Percentiles rank a stretch among this genome's conserved stretches.
Conservation (phyloP, 2,113 vertebrate species). For the Serilophus lunatus region DNA sequence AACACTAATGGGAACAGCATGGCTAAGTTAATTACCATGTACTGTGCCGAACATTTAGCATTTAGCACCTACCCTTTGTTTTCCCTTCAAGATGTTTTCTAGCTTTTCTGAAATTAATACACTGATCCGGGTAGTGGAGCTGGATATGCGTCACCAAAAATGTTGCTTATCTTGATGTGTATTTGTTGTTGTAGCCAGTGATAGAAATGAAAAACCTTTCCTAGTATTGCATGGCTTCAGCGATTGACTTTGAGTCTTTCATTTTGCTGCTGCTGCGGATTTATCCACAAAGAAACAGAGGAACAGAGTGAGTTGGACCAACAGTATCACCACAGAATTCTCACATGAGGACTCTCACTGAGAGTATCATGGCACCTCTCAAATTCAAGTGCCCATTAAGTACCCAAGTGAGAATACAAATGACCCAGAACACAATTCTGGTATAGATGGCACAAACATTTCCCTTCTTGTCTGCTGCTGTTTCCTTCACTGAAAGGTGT, state of each 20-base stretch:
- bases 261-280: not conserved
- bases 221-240: not conserved
- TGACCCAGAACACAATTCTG: not conserved
- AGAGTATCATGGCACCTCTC: not conserved
- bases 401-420: not conserved
- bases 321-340: not conserved
- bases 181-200: not conserved
- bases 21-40: constrained; percentile 28
- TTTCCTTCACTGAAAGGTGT: not conserved
- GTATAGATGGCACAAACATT: not conserved
- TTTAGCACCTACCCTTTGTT: constrained; percentile 7
- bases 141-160: not conserved
- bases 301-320: not conserved
- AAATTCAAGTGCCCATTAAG: not conserved
- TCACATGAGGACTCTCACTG: not conserved
- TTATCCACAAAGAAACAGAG: not conserved
- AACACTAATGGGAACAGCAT: constrained; percentile 48
- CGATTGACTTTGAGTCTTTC: not conserved
- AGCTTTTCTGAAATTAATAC: not conserved
- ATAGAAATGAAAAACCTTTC: not conserved
- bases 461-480: not conserved
- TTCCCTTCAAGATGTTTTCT: not conserved
- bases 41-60: not conserved
- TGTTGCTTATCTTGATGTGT: not conserved
- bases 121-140: not conserved